phyloP scores from a whole-genome alignment of 64 coral and sea anemone genomes.

The Stichodactyla helianthus region DNA sequence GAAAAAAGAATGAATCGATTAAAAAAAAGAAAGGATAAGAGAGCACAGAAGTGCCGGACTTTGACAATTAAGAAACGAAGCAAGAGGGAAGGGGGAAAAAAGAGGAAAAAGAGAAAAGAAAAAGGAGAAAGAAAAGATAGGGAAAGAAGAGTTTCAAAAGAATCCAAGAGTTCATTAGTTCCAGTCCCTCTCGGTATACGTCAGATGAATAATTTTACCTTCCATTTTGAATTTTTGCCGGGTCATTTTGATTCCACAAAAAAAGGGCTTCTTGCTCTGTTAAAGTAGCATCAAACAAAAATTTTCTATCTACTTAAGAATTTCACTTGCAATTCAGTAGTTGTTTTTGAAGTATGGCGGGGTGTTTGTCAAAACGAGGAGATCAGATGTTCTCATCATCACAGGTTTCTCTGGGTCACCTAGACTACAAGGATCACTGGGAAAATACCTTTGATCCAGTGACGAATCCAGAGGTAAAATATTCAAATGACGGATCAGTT shows the following conservation, averaged over 20 bases:
- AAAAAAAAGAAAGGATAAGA: not conserved
- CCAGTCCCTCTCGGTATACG: not conserved
- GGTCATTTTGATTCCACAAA: not conserved
- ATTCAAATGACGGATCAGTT: not conserved
- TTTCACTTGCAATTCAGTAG: not conserved
- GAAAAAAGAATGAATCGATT: not conserved
- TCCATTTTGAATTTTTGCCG: not conserved
- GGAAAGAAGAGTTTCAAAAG: not conserved
- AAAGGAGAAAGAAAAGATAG: not conserved
- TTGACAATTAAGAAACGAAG: too few relatives aligned
- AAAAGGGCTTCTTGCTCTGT: not conserved
- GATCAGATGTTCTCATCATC: not conserved
- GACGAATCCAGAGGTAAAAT: not conserved
- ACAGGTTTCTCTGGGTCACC: not conserved
- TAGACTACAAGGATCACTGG: not conserved
- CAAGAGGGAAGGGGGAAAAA: too few relatives aligned
- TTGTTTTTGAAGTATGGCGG: not conserved
- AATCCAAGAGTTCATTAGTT: too few relatives aligned
- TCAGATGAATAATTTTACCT: not conserved
- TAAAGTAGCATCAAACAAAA: not conserved
- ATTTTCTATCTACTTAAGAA: not conserved
- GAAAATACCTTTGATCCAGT: not conserved
- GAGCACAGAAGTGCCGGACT: too few relatives aligned
- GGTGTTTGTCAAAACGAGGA: not conserved
- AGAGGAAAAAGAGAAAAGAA: not conserved